Conservation (phyloP, 2,888 invertebrate species). For the Ephialtes manifestator region DNA sequence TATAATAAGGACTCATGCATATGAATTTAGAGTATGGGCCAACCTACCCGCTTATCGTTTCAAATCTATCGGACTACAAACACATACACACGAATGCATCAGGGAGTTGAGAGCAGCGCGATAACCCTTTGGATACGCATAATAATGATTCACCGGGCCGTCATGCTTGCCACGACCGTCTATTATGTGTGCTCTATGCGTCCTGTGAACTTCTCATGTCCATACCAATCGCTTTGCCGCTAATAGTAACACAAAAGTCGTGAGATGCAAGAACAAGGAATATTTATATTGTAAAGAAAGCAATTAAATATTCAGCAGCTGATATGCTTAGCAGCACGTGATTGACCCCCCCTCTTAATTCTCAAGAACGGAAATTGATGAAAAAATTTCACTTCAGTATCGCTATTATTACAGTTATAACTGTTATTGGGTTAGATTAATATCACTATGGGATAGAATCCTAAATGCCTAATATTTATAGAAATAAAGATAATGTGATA, state of each 20-base stretch:
- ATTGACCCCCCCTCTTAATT: slow-evolving; percentile 4
- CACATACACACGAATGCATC: slow-evolving; percentile 42
- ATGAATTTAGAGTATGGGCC: slow-evolving; percentile 82
- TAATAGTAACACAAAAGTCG: slow-evolving; percentile 15
- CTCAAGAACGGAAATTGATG: background rate
- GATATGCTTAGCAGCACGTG: slow-evolving; percentile 2
- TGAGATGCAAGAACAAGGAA: slow-evolving; percentile 19
- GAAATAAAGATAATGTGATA: too few relatives aligned
- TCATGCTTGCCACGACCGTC: slow-evolving; percentile 42
- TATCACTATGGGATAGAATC: background rate
- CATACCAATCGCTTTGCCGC: slow-evolving; percentile 1
- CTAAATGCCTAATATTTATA: too few relatives aligned
- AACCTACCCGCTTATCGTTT: slow-evolving; percentile 80
- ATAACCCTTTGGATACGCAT: slow-evolving; percentile 79
- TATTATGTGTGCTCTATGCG: slow-evolving; percentile 22
- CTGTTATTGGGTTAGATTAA: background rate
- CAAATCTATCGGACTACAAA: slow-evolving; percentile 78
- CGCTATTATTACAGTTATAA: background rate
- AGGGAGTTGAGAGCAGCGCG: slow-evolving; percentile 56
- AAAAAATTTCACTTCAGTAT: background rate
- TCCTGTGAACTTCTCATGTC: slow-evolving; percentile 34
- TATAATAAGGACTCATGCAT: slow-evolving; percentile 84
- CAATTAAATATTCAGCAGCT: background rate
- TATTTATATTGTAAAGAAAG: background rate
- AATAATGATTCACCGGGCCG: slow-evolving; percentile 69